These are phyloP conservation scores for Aepyceros melampus DNA, from an alignment of 2,113 vertebrate genomes.

Conservation along the genomic window DNA sequence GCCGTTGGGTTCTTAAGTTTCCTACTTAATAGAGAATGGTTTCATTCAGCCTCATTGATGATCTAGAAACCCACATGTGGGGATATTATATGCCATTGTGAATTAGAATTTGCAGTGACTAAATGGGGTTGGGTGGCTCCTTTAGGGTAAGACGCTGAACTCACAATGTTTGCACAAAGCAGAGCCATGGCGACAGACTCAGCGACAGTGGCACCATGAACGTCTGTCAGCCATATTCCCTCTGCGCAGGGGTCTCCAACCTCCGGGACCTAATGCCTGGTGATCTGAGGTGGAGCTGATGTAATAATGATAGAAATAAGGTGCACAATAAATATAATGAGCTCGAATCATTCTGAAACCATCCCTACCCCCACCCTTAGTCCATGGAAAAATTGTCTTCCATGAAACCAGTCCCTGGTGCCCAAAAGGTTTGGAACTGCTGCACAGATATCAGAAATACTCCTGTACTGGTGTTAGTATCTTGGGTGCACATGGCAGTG, in stretches of 20 bases:
- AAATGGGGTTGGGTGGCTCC: not conserved
- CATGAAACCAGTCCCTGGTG: not conserved
- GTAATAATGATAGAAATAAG: not conserved
- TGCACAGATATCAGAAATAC: not conserved
- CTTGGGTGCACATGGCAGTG: not conserved
- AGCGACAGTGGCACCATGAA: rapidly evolving
- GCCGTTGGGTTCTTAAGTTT: slow-evolving; percentile 64
- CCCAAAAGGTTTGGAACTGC: not conserved
- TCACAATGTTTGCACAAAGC: not conserved
- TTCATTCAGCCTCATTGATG: slow-evolving; percentile 55
- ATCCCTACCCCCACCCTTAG: not conserved
- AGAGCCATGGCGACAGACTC: not conserved
- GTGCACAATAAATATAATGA: not conserved
- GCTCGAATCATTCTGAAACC: not conserved
- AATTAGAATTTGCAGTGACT: not conserved
- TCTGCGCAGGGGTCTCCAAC: not conserved
- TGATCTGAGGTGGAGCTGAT: not conserved
- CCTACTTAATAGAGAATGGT: slow-evolving; percentile 51
- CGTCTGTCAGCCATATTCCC: not conserved
- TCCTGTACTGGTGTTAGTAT: too few relatives aligned
- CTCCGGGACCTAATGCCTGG: not conserved
- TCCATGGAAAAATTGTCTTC: not conserved
- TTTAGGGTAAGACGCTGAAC: not conserved
- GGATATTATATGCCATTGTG: not conserved
- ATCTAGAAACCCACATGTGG: slow-evolving; percentile 13